These are phyloP conservation scores for Eriocheir sinensis DNA, from an alignment of 1,140 invertebrate species.

Conservation along the genomic window DNA sequence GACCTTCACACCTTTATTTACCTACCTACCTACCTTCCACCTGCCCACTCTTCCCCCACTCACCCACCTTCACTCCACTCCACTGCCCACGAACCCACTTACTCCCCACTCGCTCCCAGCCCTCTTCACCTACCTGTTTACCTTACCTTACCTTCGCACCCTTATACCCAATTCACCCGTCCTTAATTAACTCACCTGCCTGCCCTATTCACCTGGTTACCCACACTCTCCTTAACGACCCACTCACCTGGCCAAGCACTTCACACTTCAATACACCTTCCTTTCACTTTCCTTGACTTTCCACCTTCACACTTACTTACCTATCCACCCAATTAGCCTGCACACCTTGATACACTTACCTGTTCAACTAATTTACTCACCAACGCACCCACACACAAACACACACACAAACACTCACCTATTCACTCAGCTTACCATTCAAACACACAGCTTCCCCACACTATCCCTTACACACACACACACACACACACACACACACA, in stretches of 20 bases:
- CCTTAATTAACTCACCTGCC: too few species aligned
- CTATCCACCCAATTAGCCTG: background rate
- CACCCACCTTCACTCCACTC: too few species aligned
- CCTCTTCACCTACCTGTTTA: too few species aligned
- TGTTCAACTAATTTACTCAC: background rate
- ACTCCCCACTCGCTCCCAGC: too few species aligned
- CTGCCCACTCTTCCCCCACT: too few species aligned
- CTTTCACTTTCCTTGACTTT: background rate
- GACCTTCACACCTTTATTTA: too few species aligned
- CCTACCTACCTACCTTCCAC: too few species aligned
- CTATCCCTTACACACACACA: background rate
- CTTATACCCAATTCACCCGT: too few species aligned
- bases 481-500: background rate
- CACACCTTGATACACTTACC: background rate
- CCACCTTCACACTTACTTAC: background rate
- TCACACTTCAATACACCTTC: background rate
- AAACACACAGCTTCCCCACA: background rate
- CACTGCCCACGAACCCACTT: too few species aligned
- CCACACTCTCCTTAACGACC: background rate
- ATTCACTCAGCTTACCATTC: constrained; percentile 15
- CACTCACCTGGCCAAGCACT: background rate
- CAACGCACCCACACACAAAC: constrained; percentile 34
- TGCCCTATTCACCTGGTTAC: constrained; percentile 7
- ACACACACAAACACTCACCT: constrained; percentile 53
- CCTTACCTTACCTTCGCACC: too few species aligned